Evolutionary conservation across 2,113 vertebrate genomes (phyloP), one percentile per base, ranked within the genome.

Genomic region (Lamprologus lemairii): DNA sequence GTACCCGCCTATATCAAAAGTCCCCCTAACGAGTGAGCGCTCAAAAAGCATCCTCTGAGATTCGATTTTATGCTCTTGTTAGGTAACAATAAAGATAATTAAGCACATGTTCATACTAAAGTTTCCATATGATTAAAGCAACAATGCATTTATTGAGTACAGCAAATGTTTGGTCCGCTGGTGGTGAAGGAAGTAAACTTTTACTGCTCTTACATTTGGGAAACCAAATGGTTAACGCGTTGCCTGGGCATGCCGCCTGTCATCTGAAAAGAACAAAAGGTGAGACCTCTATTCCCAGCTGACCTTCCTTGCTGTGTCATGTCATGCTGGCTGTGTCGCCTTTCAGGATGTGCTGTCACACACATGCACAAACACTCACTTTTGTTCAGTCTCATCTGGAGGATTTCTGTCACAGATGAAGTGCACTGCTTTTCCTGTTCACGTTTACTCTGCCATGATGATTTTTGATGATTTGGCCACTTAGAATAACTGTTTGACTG

Each of bases 261-360:
- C 58, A 83, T 88, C 68, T 86, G 51, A 87, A 21, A 84, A 87
- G 89, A 91, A 94, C 88, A 92, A 92, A 95, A 92, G 92, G 85
- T 86, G 60, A 91, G 49, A 68, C 45, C 86, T 84, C 17, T 57
- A 63, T 75, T 89, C 86, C 81, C 40, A 51, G 80, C 23, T 89
- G 89, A 83, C 78, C 90, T 84, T 90, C 60, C 60, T 68, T 40
- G 63, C 63, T 65, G 63, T 68, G 33, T 68, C 58, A 63, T 63
- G 60, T 89, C 86, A 75, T 53, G 40, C 14, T 45, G 68, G 40
- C 68, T 85, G 57, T 57, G 68, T 57, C 84, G 23, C 40, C 40
- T 73, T 65, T 86, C 73, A 80, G 57, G 73, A 87, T 65, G 51
- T 53, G 78, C 53, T 54, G 57, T 82, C 14, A 60, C 40, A 5